Conservation (phyloP, 2,797 vertebrate species). For the Hippoglossus hippoglossus region DNA sequence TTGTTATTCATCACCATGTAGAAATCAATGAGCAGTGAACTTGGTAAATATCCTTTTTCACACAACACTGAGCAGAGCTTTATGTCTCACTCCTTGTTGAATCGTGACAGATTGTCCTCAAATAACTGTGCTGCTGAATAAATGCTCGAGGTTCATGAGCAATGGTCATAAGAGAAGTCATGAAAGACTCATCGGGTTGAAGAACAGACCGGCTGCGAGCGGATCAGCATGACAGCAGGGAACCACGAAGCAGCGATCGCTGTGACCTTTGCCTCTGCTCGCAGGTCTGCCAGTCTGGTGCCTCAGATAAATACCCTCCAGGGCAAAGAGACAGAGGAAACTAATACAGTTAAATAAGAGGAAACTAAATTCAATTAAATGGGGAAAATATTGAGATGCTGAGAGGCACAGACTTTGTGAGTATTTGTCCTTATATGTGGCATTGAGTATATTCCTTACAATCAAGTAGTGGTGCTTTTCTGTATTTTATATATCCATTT, state of each 20-base stretch:
- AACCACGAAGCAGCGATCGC: conserved; percentile 33
- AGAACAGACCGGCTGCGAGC: not conserved
- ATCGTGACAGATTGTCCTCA: not conserved
- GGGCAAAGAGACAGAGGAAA: too few species aligned
- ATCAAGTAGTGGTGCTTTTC: too few species aligned
- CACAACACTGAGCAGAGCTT: not conserved
- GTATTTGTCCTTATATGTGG: too few species aligned
- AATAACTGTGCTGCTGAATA: conserved; percentile 6
- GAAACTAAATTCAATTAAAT: too few species aligned
- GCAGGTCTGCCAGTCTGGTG: too few species aligned
- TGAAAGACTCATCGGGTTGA: conserved; percentile 19
- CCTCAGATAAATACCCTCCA: too few species aligned
- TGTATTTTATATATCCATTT: too few species aligned
- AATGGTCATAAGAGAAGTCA: conserved; percentile 29
- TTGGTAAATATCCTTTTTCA: not conserved
- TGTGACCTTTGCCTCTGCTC: conserved; percentile 36
- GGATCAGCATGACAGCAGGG: conserved; percentile 21
- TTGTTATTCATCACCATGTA: too few species aligned
- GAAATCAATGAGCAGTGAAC: too few species aligned
- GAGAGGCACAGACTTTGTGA: not conserved
- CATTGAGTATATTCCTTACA: too few species aligned
- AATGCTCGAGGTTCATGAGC: conserved; percentile 12
- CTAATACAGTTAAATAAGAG: too few species aligned
- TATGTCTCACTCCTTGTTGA: conserved; percentile 1
- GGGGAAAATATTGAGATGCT: not conserved